Evolutionary conservation across 2,797 vertebrate genomes (phyloP), one percentile per base, ranked within the genome.

Genomic region (Caiman crocodilus): DNA sequence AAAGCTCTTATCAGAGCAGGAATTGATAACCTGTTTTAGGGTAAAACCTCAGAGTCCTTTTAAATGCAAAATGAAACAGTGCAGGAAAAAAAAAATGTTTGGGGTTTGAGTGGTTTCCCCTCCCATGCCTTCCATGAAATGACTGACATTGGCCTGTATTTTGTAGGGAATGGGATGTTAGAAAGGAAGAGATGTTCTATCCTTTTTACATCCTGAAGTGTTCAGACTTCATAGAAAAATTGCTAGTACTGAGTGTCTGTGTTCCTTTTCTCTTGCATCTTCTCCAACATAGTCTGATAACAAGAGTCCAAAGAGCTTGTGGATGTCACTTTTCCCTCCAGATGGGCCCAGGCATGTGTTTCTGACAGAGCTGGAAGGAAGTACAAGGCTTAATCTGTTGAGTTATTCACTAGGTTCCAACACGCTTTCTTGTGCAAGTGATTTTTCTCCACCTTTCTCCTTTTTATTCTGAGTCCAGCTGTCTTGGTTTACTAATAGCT

Each of bases 371-470:
- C 21, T 50, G 42, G 10, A 50, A 55, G 55, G 28, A 28, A 76
- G 55, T 18, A 30, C 28, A 57, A 58, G 55, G 28, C 55, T 18
- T 28, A 75, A n/a, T 2, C 73, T 3, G 0, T 83, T 32, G 17
- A 6, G 55, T 59, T 55, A 25, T 65, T 79, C 1, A 0, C 21
- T 61, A 79, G 17, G 5, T 85, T 63, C 20, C 23, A 26, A 69
- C 1, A 0, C 35, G 7, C 10, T 1, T 28, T 12, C 5, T 7
- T 57, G 28, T 0, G 0, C 64, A 1, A 0, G 23, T 64, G 15
- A 0, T 25, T 82, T 76, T 61, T 67, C 10, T 76, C 35, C 26
- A 50, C n/a, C 28, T 61, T 74, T 77, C 18, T 10, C 18, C 50
- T 84, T 55, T 50, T 57, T 30, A 28, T 42, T 10, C 61, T 11